These are phyloP conservation scores for Taphrorychus bicolor DNA, from an alignment of 2,888 invertebrate species.

Conservation along the genomic window DNA sequence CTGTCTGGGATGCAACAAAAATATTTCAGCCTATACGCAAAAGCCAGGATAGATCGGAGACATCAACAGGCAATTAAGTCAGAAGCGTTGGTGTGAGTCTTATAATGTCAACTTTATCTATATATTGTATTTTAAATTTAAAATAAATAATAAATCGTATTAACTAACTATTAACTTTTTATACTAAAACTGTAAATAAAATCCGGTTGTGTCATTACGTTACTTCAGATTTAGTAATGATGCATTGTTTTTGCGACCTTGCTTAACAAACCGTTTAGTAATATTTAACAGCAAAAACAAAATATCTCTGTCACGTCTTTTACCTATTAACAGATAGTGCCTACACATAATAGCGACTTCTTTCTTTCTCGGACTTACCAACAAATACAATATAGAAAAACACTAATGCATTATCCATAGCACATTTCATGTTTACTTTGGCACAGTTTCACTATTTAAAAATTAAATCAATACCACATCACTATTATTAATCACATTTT, in stretches of 20 bases:
- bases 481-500: conserved; percentile 30
- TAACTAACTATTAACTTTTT: too few species aligned
- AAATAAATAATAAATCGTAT: neutral
- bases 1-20: too few species aligned
- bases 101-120: neutral
- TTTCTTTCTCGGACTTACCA: conserved; percentile 6
- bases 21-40: neutral
- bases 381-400: conserved; percentile 24
- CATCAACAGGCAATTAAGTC: neutral
- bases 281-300: neutral
- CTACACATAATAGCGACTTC: too few species aligned
- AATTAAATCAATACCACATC: conserved; percentile 8
- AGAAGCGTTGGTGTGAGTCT: neutral
- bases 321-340: too few species aligned
- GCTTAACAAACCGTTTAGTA: too few species aligned
- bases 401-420: conserved; percentile 10
- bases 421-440: conserved; percentile 13
- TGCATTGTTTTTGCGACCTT: neutral
- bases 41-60: neutral
- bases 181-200: too few species aligned
- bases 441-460: conserved; percentile 16
- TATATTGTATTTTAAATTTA: neutral
- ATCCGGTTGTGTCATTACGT: too few species aligned
- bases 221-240: neutral
- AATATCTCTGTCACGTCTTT: neutral